Percentiles rank a stretch among this genome's conserved stretches.
Evolutionary conservation across 2,113 vertebrate species (phyloP).

Genomic region (Tauraco erythrolophus): DNA sequence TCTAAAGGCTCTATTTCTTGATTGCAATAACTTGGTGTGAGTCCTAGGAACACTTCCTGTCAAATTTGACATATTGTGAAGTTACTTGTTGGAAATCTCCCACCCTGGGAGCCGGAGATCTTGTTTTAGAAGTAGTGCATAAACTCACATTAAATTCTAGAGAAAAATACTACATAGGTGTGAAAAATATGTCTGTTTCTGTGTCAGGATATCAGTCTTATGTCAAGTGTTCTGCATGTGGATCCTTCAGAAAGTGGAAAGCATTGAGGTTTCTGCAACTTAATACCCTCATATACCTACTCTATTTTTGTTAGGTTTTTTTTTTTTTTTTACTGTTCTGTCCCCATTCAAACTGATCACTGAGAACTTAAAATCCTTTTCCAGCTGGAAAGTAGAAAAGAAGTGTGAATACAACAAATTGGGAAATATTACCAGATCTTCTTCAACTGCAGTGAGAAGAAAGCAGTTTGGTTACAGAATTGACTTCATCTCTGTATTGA

Average conservation of each 20-base stretch:
- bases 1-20: background rate
- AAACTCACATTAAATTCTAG: background rate
- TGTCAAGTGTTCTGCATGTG: background rate
- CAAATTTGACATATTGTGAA: background rate
- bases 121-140: background rate
- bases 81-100: background rate
- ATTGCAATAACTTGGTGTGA: background rate
- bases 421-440: background rate
- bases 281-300: background rate
- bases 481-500: background rate
- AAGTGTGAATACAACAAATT: accelerated
- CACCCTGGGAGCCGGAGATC: background rate
- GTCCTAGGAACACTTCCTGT: background rate
- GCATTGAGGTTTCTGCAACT: background rate
- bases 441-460: background rate
- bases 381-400: background rate
- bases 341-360: background rate
- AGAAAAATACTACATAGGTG: background rate
- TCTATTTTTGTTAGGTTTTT: background rate
- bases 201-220: background rate
- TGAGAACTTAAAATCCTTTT: background rate
- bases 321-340: background rate
- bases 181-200: background rate
- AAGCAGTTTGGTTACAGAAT: background rate
- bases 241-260: background rate